Conservation (phyloP, 2,113 vertebrate species). For the Ammodytes dubius region DNA sequence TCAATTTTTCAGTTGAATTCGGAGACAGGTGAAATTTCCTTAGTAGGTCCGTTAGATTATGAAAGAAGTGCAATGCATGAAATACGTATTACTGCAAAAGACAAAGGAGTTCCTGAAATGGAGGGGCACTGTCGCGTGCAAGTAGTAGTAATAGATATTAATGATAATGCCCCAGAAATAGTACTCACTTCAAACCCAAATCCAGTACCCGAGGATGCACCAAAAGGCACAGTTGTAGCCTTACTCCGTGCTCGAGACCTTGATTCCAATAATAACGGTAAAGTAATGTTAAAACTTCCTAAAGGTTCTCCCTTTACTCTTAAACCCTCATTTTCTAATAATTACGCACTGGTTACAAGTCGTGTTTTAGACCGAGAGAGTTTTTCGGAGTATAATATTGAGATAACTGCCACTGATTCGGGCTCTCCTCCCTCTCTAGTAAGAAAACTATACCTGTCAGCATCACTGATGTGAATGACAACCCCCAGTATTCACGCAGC, state of each 20-base stretch:
- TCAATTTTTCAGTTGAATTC: conserved; percentile 61
- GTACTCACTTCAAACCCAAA: conserved; percentile 79
- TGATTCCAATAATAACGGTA: conserved; percentile 72
- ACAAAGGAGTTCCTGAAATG: conserved; percentile 78
- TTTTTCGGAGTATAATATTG: conserved; percentile 81
- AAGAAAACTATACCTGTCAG: conserved; percentile 84
- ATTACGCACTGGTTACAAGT: conserved; percentile 88
- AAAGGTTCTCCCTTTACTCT: conserved; percentile 80
- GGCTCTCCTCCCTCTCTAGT: conserved; percentile 87
- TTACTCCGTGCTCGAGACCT: conserved; percentile 75
- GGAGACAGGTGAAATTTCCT: conserved; percentile 64
- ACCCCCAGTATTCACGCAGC: conserved; percentile 85
- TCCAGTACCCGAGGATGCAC: conserved; percentile 69
- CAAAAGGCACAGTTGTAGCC: conserved; percentile 72
- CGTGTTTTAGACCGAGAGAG: conserved; percentile 85
- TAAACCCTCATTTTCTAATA: conserved; percentile 86
- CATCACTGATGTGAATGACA: conserved; percentile 92
- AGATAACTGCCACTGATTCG: conserved; percentile 86
- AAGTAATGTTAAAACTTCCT: conserved; percentile 52
- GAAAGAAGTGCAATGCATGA: conserved; percentile 57
- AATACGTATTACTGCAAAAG: conserved; percentile 71
- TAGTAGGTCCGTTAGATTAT: conserved; percentile 67
- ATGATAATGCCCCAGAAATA: conserved; percentile 87
- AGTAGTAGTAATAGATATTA: conserved; percentile 74
- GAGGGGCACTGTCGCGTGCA: conserved; percentile 78